A percentile compares a stretch with the other conserved stretches of the same genome.
Conservation (phyloP, 2,888 invertebrate species). For the Cephus rjabovi region DNA sequence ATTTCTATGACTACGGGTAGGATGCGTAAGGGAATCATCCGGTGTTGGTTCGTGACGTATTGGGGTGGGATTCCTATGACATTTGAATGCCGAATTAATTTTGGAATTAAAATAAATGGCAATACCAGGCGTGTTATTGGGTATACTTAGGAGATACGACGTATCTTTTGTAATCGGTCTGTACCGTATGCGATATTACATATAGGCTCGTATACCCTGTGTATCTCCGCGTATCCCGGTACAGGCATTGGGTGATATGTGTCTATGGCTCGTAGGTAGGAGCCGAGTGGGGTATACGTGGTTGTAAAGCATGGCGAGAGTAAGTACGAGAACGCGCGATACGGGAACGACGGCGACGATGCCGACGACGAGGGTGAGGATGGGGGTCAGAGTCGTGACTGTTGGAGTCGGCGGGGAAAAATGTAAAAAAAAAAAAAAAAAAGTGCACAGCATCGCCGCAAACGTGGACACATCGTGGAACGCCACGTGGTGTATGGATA, state of each 20-base stretch:
- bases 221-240: neutral
- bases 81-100: neutral
- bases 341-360: constrained; percentile 25
- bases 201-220: neutral
- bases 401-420: constrained; percentile 36
- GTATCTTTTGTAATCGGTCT: neutral
- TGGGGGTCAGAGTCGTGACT: constrained; percentile 47
- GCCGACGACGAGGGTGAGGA: constrained; percentile 13
- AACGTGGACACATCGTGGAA: constrained; percentile 27
- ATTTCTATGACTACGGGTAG: neutral
- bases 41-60: too few species aligned
- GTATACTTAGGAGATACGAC: neutral
- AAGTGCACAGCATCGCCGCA: constrained; percentile 34
- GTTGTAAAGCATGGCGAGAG: constrained; percentile 31
- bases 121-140: neutral
- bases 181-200: neutral
- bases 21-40: too few species aligned
- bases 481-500: neutral
- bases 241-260: neutral
- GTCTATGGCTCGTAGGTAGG: constrained; percentile 7
- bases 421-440: constrained; percentile 38
- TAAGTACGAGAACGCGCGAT: constrained; percentile 34
- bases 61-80: too few species aligned
- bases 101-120: neutral
- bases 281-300: constrained; percentile 21